A percentile compares a stretch with the other conserved stretches of the same genome.
Conservation (phyloP, 2,797 vertebrate genomes). For the Gymnodraco acuticeps region DNA sequence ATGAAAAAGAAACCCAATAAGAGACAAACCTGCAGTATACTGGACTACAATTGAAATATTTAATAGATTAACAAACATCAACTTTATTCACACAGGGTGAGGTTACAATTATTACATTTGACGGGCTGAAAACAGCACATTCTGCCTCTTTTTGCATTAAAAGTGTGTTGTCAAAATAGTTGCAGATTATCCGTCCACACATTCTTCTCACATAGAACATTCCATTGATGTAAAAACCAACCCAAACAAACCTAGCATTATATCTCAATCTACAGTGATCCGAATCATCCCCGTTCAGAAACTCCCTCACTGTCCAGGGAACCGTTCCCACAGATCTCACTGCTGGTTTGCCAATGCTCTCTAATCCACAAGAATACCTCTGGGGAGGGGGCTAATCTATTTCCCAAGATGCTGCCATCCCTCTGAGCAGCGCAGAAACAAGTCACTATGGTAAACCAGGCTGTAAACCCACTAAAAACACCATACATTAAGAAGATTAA, state of each 20-base stretch:
- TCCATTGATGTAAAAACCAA: constrained; percentile 1
- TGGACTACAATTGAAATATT: too few relatives aligned
- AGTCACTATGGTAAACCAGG: not conserved
- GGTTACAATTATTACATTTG: too few relatives aligned
- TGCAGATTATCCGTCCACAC: too few relatives aligned
- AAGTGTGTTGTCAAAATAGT: too few relatives aligned
- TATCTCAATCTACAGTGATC: constrained; percentile 12
- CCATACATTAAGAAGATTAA: constrained; percentile 1
- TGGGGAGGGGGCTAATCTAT: not conserved
- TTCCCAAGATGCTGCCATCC: constrained; percentile 3
- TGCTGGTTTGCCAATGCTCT: constrained; percentile 20
- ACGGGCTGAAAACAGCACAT: too few relatives aligned
- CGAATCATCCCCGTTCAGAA: constrained; percentile 19
- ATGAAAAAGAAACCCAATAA: too few relatives aligned
- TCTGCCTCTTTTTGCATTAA: too few relatives aligned
- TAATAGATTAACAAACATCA: too few relatives aligned
- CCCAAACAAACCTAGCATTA: not conserved
- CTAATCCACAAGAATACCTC: constrained; percentile 26
- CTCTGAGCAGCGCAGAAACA: not conserved
- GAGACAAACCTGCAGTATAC: too few relatives aligned
- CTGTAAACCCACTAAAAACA: not conserved
- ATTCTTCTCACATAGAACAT: constrained; percentile 5
- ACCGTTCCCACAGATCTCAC: constrained; percentile 9
- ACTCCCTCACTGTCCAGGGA: constrained; percentile 20
- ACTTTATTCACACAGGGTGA: too few relatives aligned